Conservation (phyloP, 1,140 invertebrate species). For the Phortica variegata region DNA sequence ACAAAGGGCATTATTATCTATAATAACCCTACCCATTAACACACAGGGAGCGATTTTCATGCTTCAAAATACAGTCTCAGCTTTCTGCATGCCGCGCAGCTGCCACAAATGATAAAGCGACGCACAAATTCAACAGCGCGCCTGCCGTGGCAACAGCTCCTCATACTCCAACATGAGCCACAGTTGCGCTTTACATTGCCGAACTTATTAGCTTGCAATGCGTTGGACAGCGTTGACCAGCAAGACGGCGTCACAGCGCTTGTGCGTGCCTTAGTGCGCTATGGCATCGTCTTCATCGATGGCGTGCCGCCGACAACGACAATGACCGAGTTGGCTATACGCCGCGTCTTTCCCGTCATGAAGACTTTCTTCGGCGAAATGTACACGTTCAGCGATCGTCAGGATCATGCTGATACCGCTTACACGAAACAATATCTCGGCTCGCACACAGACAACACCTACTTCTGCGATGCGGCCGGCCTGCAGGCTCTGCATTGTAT, state of each 20-base stretch:
- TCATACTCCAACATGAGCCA: slow-evolving; percentile 31
- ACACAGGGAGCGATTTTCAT: slow-evolving; percentile 46
- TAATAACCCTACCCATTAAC: background rate
- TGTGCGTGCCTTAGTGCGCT: slow-evolving; percentile 35
- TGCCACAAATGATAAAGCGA: slow-evolving; percentile 29
- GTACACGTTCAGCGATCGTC: slow-evolving; percentile 63
- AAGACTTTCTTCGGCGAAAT: slow-evolving; percentile 68
- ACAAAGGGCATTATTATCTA: slow-evolving; percentile 19
- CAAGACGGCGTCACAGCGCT: slow-evolving; percentile 24
- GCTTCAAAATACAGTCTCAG: slow-evolving; percentile 34
- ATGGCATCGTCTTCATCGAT: slow-evolving; percentile 49
- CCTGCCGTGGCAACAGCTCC: slow-evolving; percentile 38
- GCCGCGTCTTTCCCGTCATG: slow-evolving; percentile 59
- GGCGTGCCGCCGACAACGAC: slow-evolving; percentile 38
- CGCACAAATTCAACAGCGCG: slow-evolving; percentile 22
- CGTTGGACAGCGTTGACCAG: no score
- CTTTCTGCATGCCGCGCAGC: slow-evolving; percentile 33
- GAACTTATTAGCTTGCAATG: slow-evolving; percentile 24
- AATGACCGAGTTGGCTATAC: slow-evolving; percentile 50
- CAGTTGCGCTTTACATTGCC: slow-evolving; percentile 28
- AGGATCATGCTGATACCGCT: slow-evolving; percentile 66
- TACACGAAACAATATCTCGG: slow-evolving; percentile 63
- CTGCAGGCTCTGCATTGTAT: slow-evolving; percentile 72
- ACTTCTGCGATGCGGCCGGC: slow-evolving; percentile 71
- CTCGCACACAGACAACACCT: slow-evolving; percentile 70